These are phyloP conservation scores for Harpagifer antarcticus DNA, from an alignment of 2,797 vertebrate genomes.

Conservation along the genomic window DNA sequence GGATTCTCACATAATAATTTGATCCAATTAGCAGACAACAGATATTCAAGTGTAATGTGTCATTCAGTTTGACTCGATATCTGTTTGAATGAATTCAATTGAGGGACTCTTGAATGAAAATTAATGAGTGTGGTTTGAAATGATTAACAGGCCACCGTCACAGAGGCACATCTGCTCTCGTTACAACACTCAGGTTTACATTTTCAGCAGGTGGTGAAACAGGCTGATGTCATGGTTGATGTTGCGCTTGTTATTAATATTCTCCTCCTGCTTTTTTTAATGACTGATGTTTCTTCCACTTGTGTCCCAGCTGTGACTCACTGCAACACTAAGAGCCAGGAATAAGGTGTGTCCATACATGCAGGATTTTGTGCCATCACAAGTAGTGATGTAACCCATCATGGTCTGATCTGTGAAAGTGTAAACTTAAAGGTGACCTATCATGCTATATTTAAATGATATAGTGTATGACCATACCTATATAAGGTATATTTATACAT, in stretches of 20 bases:
- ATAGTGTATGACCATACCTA: too few species aligned
- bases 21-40: constrained; percentile 7
- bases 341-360: too few species aligned
- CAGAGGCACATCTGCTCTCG: background rate
- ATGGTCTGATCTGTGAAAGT: background rate
- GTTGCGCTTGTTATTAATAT: constrained; percentile 30
- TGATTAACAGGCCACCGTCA: background rate
- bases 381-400: background rate
- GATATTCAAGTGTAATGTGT: background rate
- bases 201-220: constrained; percentile 28
- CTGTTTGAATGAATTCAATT: background rate
- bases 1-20: background rate
- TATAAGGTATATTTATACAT: too few species aligned
- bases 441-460: too few species aligned
- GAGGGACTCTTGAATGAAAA: background rate
- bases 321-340: too few species aligned
- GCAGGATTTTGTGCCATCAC: background rate
- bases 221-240: background rate
- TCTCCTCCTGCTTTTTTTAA: constrained; percentile 5
- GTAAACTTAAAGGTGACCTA: background rate
- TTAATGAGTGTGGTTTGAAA: background rate
- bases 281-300: background rate
- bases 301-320: too few species aligned
- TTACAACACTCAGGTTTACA: background rate
- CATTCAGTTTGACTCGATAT: background rate